phyloP scores from a whole-genome alignment of 2,888 invertebrate genomes.

The Nomada fucata region DNA sequence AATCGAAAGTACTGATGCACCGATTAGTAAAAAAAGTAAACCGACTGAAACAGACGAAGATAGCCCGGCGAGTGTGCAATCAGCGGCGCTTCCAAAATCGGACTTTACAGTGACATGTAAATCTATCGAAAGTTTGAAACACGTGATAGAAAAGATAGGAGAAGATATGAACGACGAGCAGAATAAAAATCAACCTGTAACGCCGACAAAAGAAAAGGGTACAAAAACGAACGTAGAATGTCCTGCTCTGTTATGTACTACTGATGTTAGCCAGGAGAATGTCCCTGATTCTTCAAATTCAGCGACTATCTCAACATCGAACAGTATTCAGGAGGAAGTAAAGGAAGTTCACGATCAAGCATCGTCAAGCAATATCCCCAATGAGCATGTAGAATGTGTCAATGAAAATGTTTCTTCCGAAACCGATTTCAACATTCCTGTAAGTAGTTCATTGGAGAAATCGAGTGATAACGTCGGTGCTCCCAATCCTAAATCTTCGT shows the following conservation, averaged over 20 bases:
- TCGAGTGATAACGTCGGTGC: neutral
- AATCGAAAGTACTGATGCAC: constrained; percentile 50
- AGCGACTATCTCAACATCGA: constrained; percentile 20
- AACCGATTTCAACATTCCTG: constrained; percentile 52
- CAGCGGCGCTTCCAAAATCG: constrained; percentile 15
- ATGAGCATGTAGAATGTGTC: constrained; percentile 43
- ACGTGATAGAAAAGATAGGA: constrained; percentile 77
- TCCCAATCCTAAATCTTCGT: constrained; percentile 36
- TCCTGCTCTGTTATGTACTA: neutral
- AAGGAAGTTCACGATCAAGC: constrained; percentile 20
- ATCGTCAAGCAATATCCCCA: constrained; percentile 22
- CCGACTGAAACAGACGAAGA: constrained; percentile 51
- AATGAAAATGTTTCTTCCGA: constrained; percentile 29
- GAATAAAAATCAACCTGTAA: constrained; percentile 14
- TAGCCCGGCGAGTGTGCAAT: constrained; percentile 12
- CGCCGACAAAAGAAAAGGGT: constrained; percentile 31
- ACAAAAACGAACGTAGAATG: constrained; percentile 15
- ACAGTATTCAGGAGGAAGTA: constrained; percentile 27
- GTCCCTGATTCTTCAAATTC: constrained; percentile 28
- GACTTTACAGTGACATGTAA: constrained; percentile 75
- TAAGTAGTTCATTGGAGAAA: constrained; percentile 44
- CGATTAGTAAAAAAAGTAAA: constrained; percentile 71
- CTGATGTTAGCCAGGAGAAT: constrained; percentile 12
- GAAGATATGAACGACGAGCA: constrained; percentile 58
- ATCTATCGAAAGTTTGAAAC: constrained; percentile 78